These are phyloP conservation scores for Propithecus deckenii DNA, from an alignment of 2,797 vertebrate genomes.

Conservation along the genomic window DNA sequence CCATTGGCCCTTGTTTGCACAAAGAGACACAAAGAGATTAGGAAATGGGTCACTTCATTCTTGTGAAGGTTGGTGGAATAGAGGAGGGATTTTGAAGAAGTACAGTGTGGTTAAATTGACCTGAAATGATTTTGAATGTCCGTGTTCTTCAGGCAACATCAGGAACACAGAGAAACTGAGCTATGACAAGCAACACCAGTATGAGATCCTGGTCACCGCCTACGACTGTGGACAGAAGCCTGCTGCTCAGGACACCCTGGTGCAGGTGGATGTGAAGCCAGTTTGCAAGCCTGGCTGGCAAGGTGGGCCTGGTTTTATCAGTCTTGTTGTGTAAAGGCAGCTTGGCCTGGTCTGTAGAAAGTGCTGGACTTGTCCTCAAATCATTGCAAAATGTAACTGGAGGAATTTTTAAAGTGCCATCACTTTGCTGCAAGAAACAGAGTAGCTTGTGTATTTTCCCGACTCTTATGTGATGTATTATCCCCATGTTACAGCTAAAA, in stretches of 20 bases:
- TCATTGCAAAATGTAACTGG: neutral
- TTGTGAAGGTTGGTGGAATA: neutral
- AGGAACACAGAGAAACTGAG: slow-evolving; percentile 96
- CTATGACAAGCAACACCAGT: slow-evolving; percentile 93
- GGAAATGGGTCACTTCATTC: neutral
- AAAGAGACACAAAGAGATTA: neutral
- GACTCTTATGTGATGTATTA: neutral
- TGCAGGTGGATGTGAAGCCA: slow-evolving; percentile 94
- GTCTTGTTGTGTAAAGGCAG: neutral
- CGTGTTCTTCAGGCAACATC: slow-evolving; percentile 90
- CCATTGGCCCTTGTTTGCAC: neutral
- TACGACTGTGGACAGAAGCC: slow-evolving; percentile 97
- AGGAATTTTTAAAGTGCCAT: neutral
- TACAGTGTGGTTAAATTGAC: neutral
- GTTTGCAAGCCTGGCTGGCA: slow-evolving; percentile 98
- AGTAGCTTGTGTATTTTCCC: neutral
- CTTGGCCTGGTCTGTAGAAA: neutral
- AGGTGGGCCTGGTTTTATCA: slow-evolving; percentile 86
- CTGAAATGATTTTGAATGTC: neutral
- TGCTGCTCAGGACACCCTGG: slow-evolving; percentile 90
- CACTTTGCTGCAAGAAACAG: neutral
- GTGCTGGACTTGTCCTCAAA: neutral
- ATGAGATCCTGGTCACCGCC: slow-evolving; percentile 95
- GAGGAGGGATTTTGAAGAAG: neutral
- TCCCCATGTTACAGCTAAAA: neutral